Evolutionary conservation across 2,888 invertebrate species (phyloP).

Genomic region (Orthosia gracilis): DNA sequence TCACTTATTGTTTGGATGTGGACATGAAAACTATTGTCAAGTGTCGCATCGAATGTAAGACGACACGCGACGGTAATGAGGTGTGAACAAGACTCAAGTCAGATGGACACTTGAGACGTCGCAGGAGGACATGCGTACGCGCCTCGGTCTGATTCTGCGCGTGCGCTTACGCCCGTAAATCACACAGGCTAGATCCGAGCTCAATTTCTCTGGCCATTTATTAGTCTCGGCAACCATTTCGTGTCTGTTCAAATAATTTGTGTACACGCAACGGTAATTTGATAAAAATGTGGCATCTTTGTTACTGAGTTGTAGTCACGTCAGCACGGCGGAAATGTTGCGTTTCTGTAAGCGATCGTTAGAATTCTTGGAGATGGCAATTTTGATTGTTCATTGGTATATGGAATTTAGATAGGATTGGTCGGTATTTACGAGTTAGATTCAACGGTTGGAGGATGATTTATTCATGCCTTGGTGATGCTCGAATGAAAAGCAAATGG

Average conservation of each 20-base stretch:
- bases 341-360: constrained; percentile 35
- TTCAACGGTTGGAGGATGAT: not conserved
- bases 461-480: not conserved
- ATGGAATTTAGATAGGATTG: not conserved
- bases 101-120: constrained; percentile 63
- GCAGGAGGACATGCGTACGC: constrained; percentile 56
- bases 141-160: constrained; percentile 68
- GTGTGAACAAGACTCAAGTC: constrained; percentile 54
- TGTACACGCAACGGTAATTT: constrained; percentile 63
- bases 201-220: constrained; percentile 61
- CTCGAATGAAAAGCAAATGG: not conserved
- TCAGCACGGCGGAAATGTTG: constrained; percentile 48
- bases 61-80: constrained; percentile 51
- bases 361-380: constrained; percentile 29
- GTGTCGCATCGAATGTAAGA: constrained; percentile 22
- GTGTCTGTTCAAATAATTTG: constrained; percentile 61
- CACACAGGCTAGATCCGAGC: constrained; percentile 60
- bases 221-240: constrained; percentile 48
- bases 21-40: constrained; percentile 47
- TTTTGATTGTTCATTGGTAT: constrained; percentile 21
- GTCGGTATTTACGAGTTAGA: not conserved
- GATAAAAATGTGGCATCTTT: constrained; percentile 54
- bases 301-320: constrained; percentile 54
- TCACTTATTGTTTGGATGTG: constrained; percentile 34
- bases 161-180: constrained; percentile 56